Percentiles rank a stretch among this genome's conserved stretches.
Conservation (phyloP, 2,888 invertebrate genomes). For the Sarcophaga carnaria region DNA sequence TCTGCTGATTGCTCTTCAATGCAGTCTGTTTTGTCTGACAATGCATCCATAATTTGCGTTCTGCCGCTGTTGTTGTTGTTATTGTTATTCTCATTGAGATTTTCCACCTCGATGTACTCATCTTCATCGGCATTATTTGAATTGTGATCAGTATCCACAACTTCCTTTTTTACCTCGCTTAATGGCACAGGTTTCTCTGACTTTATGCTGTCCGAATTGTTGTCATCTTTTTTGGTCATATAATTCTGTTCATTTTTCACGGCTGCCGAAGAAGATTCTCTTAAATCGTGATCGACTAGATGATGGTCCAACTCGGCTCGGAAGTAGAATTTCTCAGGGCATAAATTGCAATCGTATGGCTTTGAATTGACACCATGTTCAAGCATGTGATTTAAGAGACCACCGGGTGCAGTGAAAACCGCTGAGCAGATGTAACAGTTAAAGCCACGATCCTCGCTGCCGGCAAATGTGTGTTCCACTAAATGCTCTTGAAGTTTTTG, state of each 20-base stretch:
- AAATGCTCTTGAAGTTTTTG: slow-evolving; percentile 93
- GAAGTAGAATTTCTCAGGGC: slow-evolving; percentile 94
- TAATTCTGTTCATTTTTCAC: slow-evolving; percentile 50
- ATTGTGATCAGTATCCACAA: slow-evolving; percentile 60
- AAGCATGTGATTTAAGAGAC: slow-evolving; percentile 91
- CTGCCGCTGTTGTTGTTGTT: slow-evolving; percentile 6
- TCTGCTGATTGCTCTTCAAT: slow-evolving; percentile 5
- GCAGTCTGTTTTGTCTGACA: slow-evolving; percentile 23
- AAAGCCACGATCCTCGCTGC: slow-evolving; percentile 88
- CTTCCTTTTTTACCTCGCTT: slow-evolving; percentile 70
- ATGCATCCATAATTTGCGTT: neutral
- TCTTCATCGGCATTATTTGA: slow-evolving; percentile 77
- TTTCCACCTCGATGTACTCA: slow-evolving; percentile 82
- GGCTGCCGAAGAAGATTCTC: slow-evolving; percentile 54
- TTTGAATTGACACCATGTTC: slow-evolving; percentile 92
- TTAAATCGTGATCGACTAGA: slow-evolving; percentile 84
- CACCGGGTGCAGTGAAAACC: slow-evolving; percentile 91
- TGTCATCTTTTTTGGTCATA: slow-evolving; percentile 55
- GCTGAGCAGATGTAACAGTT: slow-evolving; percentile 94
- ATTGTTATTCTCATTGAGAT: slow-evolving; percentile 74
- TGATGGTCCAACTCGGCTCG: slow-evolving; percentile 96
- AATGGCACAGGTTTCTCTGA: slow-evolving; percentile 22
- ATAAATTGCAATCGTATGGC: slow-evolving; percentile 93
- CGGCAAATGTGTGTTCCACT: slow-evolving; percentile 96
- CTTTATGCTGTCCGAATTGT: slow-evolving; percentile 27